Percentiles rank a stretch among this genome's conserved stretches.
phyloP scores from a whole-genome alignment of 2,888 invertebrate species.

The Patella caerulea region DNA sequence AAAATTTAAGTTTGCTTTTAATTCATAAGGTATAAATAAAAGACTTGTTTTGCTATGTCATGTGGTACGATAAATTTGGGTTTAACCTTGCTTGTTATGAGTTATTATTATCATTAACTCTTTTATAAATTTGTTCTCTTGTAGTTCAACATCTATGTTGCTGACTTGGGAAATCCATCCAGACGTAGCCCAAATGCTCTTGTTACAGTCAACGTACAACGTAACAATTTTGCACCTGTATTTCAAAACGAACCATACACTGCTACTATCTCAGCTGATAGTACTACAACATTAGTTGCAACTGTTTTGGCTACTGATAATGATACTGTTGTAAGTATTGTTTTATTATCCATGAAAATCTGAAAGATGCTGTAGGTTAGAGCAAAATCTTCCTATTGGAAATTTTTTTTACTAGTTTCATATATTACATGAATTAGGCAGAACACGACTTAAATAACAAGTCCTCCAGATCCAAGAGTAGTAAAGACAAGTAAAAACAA shows the following conservation, averaged over 20 bases:
- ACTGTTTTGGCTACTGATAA: constrained; percentile 48
- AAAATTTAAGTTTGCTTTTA: too few relatives aligned
- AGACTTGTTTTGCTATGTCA: too few relatives aligned
- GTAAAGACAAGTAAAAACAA: background rate
- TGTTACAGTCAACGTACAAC: constrained; percentile 44
- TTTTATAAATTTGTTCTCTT: background rate
- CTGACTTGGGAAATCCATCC: constrained; percentile 22
- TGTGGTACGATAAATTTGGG: too few relatives aligned
- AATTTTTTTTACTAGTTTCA: background rate
- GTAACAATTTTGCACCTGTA: constrained; percentile 55
- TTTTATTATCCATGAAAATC: background rate
- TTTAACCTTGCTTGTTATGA: too few relatives aligned
- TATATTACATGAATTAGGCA: too few relatives aligned
- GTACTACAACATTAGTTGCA: constrained; percentile 38
- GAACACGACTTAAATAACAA: too few relatives aligned
- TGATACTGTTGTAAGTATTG: constrained; percentile 37
- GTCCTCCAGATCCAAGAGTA: too few relatives aligned
- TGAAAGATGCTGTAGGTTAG: too few relatives aligned
- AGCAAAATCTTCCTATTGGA: too few relatives aligned
- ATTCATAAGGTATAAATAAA: too few relatives aligned
- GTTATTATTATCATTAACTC: too few relatives aligned
- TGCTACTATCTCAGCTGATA: constrained; percentile 41
- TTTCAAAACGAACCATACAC: constrained; percentile 52
- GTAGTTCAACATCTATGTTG: constrained; percentile 25
- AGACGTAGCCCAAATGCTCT: constrained; percentile 13